Evolutionary conservation across 2,888 invertebrate genomes (phyloP).

Genomic region (Escarpia spicata): DNA sequence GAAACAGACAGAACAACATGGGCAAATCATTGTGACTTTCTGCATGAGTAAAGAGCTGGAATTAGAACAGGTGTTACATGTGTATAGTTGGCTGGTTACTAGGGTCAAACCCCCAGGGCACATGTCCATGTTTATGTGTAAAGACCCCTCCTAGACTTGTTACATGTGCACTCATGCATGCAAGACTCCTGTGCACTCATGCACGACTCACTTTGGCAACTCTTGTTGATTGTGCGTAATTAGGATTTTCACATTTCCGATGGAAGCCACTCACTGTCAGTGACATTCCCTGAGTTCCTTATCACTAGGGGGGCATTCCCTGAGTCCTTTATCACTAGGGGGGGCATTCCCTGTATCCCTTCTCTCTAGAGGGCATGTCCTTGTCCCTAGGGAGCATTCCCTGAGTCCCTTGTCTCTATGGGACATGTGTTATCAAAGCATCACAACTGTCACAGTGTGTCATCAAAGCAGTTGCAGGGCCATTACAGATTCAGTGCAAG

Average conservation of each 20-base stretch:
- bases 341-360: too few relatives aligned
- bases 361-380: too few relatives aligned
- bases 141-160: neutral
- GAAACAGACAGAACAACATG: neutral
- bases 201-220: neutral
- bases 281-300: too few relatives aligned
- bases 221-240: slow-evolving; percentile 2
- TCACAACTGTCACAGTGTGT: neutral
- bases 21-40: neutral
- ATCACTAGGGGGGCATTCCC: too few relatives aligned
- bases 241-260: neutral
- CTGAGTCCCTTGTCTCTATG: too few relatives aligned
- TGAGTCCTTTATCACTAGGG: too few relatives aligned
- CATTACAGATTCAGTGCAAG: neutral
- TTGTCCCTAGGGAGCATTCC: too few relatives aligned
- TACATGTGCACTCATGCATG: neutral
- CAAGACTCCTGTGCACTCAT: neutral
- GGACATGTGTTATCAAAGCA: neutral
- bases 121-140: neutral
- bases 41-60: neutral
- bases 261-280: neutral
- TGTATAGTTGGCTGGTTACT: neutral
- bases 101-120: neutral
- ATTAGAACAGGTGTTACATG: neutral
- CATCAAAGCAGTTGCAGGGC: neutral